phyloP scores from a whole-genome alignment of 2,113 vertebrate genomes.

The Chroicocephalus ridibundus region DNA sequence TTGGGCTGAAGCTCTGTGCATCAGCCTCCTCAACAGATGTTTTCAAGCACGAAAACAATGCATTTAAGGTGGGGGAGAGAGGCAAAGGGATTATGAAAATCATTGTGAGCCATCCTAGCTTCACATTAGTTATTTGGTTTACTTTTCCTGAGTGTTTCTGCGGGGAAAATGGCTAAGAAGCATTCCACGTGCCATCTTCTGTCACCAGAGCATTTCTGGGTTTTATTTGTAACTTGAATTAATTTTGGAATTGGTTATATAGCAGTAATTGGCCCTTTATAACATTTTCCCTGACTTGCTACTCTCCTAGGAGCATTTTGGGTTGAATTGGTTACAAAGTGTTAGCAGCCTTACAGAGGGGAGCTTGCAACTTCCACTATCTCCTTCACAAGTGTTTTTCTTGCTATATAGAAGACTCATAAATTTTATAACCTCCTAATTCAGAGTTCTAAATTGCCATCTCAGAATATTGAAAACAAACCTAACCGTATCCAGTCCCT shows the following conservation, averaged over 20 bases:
- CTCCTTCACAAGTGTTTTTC: background rate
- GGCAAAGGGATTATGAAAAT: background rate
- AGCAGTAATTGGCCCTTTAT: background rate
- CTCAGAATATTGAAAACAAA: background rate
- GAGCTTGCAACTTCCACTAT: background rate
- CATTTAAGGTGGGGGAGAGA: background rate
- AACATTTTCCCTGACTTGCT: background rate
- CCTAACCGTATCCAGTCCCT: background rate
- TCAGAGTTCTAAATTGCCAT: background rate
- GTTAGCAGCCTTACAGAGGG: background rate
- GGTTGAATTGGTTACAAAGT: background rate
- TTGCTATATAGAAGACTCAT: background rate
- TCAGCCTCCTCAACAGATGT: background rate
- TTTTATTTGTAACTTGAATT: background rate
- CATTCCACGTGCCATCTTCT: background rate
- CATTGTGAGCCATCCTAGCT: background rate
- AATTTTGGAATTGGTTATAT: background rate
- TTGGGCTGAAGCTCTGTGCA: background rate
- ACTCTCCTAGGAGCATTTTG: background rate
- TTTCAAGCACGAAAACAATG: background rate
- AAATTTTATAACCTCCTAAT: background rate
- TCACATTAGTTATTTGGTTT: background rate
- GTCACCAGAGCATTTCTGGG: background rate
- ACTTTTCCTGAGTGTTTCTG: background rate
- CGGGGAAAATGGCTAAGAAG: background rate